These are phyloP conservation scores for Psococerastis gibbosa DNA, from an alignment of 2,888 invertebrate species.

Conservation along the genomic window DNA sequence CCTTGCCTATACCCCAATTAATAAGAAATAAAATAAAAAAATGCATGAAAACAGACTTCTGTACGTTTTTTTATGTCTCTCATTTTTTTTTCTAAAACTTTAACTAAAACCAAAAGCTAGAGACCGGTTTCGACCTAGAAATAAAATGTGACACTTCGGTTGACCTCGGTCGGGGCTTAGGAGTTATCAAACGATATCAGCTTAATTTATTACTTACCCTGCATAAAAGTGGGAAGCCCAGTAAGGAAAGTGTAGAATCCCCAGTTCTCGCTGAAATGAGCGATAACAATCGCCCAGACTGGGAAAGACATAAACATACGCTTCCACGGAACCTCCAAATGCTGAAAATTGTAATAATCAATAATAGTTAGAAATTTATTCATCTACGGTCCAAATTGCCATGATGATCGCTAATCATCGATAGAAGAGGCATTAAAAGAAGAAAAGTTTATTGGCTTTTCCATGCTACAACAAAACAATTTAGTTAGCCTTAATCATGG, in stretches of 20 bases:
- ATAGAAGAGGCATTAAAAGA: no score
- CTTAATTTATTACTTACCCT: conserved; percentile 42
- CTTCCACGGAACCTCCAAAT: conserved; percentile 48
- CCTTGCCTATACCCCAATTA: not conserved
- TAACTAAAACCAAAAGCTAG: no score
- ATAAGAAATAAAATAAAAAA: not conserved
- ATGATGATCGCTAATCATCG: no score
- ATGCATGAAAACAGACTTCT: not conserved
- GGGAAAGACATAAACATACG: conserved; percentile 53
- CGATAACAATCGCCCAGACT: conserved; percentile 66
- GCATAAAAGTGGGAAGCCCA: conserved; percentile 64
- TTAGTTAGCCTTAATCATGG: no score
- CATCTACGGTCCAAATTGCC: no score
- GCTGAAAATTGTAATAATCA: no score
- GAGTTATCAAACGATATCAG: conserved; percentile 8
- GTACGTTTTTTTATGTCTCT: not conserved
- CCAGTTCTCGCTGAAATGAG: conserved; percentile 81
- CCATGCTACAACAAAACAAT: no score
- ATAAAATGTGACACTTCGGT: no score
- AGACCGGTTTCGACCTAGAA: no score
- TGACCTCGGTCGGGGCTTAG: not conserved
- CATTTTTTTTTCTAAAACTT: no score
- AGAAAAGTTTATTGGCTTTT: no score
- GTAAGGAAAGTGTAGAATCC: conserved; percentile 74
- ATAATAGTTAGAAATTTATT: not conserved